Evolutionary conservation across 2,797 vertebrate genomes (phyloP).

Genomic region (Urosaurus nigricauda): DNA sequence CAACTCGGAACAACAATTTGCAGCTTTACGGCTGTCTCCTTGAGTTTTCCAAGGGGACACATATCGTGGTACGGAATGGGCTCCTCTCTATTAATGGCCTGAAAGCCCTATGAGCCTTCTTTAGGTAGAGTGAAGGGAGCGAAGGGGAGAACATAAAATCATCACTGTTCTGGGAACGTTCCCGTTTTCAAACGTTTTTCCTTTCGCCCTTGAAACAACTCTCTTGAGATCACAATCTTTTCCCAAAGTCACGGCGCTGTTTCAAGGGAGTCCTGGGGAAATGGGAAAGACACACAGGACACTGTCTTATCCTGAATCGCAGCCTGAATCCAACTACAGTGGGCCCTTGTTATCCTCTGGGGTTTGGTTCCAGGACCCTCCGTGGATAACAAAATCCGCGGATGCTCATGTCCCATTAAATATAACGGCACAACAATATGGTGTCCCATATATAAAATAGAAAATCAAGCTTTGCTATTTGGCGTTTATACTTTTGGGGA

Average conservation of each 20-base stretch:
- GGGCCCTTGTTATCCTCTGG: no score
- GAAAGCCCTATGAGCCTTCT: background rate
- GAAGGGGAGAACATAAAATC: no score
- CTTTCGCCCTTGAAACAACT: background rate
- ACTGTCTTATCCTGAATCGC: background rate
- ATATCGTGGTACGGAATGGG: background rate
- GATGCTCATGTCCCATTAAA: no score
- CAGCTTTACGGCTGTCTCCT: conserved; percentile 31
- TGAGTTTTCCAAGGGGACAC: conserved; percentile 30
- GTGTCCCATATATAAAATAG: no score
- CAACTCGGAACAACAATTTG: conserved; percentile 26
- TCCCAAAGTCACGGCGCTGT: background rate
- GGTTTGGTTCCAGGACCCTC: no score
- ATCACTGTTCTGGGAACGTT: background rate
- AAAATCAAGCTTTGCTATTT: no score
- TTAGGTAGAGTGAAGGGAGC: background rate
- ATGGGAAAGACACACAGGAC: background rate
- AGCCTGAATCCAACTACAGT: no score
- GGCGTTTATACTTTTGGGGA: no score
- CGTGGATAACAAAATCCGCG: no score
- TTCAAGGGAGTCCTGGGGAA: background rate
- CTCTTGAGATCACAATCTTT: background rate
- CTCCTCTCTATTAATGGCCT: conserved; percentile 26
- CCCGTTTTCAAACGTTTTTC: background rate
- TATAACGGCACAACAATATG: no score